Evolutionary conservation across 2,113 vertebrate species (phyloP).

Genomic region (Rhinogobius similis): DNA sequence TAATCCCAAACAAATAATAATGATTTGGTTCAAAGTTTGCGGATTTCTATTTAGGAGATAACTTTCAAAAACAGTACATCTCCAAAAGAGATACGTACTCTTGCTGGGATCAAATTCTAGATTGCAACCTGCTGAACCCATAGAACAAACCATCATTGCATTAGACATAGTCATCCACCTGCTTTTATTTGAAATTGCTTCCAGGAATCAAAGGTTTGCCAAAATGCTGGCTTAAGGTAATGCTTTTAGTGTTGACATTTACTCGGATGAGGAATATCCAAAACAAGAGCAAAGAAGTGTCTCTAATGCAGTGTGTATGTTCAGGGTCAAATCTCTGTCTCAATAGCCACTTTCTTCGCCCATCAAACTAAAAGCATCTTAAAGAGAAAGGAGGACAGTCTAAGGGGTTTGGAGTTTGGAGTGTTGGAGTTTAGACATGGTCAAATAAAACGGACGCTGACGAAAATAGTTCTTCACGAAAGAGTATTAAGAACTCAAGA

Average conservation of each 20-base stretch:
- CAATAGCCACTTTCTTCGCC: neutral
- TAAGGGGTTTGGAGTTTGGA: neutral
- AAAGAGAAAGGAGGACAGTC: neutral
- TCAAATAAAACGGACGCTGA: neutral
- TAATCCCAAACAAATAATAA: too few relatives aligned
- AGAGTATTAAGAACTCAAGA: too few relatives aligned
- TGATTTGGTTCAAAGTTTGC: too few relatives aligned
- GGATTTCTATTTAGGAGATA: too few relatives aligned
- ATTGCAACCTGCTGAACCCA: neutral
- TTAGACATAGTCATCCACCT: neutral
- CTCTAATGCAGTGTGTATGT: neutral
- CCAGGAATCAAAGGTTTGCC: neutral
- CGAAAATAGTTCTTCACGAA: neutral
- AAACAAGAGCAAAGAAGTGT: neutral
- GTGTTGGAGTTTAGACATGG: neutral
- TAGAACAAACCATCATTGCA: neutral
- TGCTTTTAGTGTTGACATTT: neutral
- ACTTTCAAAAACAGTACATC: too few relatives aligned
- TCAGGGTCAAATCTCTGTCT: neutral
- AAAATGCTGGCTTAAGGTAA: neutral
- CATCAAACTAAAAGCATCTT: neutral
- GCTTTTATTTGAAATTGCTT: too few relatives aligned
- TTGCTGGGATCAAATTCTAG: too few relatives aligned
- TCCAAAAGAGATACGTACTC: too few relatives aligned
- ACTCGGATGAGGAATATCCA: neutral